phyloP scores from a whole-genome alignment of 2,888 invertebrate genomes.

The Odontocolon sp. region DNA sequence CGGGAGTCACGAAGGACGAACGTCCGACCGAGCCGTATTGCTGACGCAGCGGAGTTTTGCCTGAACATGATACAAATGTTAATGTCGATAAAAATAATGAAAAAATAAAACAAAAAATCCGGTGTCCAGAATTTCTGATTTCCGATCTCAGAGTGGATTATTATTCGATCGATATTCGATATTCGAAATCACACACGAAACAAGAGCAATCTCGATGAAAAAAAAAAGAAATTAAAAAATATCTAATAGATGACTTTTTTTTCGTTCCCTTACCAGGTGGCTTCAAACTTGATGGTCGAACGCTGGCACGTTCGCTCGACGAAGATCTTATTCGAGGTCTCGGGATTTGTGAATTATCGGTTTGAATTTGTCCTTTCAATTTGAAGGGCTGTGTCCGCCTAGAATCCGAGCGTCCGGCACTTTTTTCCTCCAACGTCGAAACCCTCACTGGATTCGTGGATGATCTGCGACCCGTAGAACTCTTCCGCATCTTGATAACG shows the following conservation, averaged over 20 bases:
- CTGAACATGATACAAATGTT: neutral
- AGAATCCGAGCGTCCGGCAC: constrained; percentile 60
- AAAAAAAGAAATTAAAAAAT: no score
- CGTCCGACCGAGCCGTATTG: neutral
- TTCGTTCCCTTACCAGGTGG: constrained; percentile 62
- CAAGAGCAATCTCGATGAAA: no score
- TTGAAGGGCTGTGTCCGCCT: constrained; percentile 63
- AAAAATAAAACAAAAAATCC: neutral
- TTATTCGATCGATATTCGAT: no score
- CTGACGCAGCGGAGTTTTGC: constrained; percentile 55
- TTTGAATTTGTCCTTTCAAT: constrained; percentile 52
- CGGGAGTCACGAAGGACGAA: constrained; percentile 51
- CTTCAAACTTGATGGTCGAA: constrained; percentile 66
- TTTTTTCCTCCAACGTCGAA: constrained; percentile 68
- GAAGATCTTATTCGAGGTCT: constrained; percentile 68
- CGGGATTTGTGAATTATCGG: constrained; percentile 71
- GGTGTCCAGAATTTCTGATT: no score
- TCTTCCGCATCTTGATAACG: constrained; percentile 63
- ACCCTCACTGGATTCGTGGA: constrained; percentile 71
- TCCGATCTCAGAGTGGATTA: no score
- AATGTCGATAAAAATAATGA: neutral
- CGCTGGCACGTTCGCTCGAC: constrained; percentile 65
- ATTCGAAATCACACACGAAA: no score
- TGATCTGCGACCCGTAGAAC: constrained; percentile 67
- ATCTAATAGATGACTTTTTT: neutral